These are phyloP conservation scores for Thalassophryne amazonica DNA, from an alignment of 2,797 vertebrate species.

Conservation along the genomic window DNA sequence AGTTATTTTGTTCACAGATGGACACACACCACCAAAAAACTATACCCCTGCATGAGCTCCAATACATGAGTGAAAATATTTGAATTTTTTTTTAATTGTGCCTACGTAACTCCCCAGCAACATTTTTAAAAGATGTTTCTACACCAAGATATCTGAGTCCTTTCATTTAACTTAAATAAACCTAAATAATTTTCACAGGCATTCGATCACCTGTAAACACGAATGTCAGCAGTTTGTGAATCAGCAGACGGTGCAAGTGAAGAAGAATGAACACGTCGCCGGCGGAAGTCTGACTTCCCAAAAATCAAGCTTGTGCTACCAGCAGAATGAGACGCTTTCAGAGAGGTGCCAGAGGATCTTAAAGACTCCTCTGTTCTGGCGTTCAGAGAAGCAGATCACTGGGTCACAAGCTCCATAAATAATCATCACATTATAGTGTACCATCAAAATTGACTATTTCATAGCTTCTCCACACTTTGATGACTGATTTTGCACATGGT, in stretches of 20 bases:
- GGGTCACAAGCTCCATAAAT: slow-evolving; percentile 33
- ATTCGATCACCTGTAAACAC: slow-evolving; percentile 20
- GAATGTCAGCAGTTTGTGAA: slow-evolving; percentile 15
- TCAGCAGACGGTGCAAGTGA: slow-evolving; percentile 5
- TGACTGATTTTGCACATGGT: slow-evolving; percentile 54
- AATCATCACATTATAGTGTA: slow-evolving; percentile 15
- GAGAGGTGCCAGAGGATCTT: slow-evolving; percentile 25
- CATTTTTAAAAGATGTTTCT: too few species aligned
- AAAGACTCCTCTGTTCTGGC: slow-evolving; percentile 37
- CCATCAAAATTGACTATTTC: slow-evolving; percentile 25
- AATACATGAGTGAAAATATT: too few species aligned
- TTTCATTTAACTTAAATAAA: too few species aligned
- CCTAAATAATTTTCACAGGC: slow-evolving; percentile 2
- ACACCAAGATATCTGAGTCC: too few species aligned
- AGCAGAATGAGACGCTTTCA: slow-evolving; percentile 40
- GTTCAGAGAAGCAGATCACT: slow-evolving; percentile 27
- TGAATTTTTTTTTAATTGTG: too few species aligned
- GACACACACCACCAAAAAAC: too few species aligned
- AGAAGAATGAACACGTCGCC: slow-evolving; percentile 1
- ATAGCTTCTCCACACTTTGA: slow-evolving; percentile 48
- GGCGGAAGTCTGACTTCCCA: slow-evolving; percentile 21
- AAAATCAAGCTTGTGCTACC: slow-evolving; percentile 28
- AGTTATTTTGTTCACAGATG: too few species aligned
- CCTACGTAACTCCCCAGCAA: too few species aligned
- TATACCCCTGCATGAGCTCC: too few species aligned